Conservation (phyloP, 1,140 invertebrate genomes). For the Bombus huntii region DNA sequence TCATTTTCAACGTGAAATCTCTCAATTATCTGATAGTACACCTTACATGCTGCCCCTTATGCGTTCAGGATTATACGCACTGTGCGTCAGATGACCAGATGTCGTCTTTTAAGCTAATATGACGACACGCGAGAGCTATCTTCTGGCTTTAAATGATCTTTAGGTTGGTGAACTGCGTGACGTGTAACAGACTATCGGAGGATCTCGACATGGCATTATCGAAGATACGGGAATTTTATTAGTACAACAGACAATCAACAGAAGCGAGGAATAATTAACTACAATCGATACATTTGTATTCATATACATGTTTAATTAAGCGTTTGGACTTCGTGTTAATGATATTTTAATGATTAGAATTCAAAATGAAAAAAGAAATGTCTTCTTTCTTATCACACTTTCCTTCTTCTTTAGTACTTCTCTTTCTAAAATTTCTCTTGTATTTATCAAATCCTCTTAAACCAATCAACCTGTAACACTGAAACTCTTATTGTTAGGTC, state of each 20-base stretch:
- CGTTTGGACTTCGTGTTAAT: too few species aligned
- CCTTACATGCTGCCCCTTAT: neutral
- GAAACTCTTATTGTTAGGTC: too few species aligned
- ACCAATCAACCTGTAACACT: too few species aligned
- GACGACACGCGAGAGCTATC: neutral
- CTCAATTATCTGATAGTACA: slow-evolving; percentile 21
- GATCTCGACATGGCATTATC: neutral
- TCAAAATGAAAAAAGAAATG: too few species aligned
- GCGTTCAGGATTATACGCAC: slow-evolving; percentile 6
- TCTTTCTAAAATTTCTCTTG: too few species aligned
- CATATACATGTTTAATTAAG: too few species aligned
- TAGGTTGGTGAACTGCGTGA: neutral
- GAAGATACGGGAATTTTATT: neutral
- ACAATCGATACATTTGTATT: too few species aligned
- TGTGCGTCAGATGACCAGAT: slow-evolving; percentile 9
- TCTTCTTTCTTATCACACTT: too few species aligned
- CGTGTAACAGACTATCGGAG: neutral
- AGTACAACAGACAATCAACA: neutral
- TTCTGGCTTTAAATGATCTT: neutral
- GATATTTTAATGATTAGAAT: too few species aligned
- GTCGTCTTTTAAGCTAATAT: neutral
- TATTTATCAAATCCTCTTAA: too few species aligned
- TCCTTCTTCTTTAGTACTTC: too few species aligned
- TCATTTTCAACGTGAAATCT: slow-evolving; percentile 17
- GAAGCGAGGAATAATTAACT: too few species aligned